Conservation (phyloP, 2,888 invertebrate genomes). For the Oscheius sp. region DNA sequence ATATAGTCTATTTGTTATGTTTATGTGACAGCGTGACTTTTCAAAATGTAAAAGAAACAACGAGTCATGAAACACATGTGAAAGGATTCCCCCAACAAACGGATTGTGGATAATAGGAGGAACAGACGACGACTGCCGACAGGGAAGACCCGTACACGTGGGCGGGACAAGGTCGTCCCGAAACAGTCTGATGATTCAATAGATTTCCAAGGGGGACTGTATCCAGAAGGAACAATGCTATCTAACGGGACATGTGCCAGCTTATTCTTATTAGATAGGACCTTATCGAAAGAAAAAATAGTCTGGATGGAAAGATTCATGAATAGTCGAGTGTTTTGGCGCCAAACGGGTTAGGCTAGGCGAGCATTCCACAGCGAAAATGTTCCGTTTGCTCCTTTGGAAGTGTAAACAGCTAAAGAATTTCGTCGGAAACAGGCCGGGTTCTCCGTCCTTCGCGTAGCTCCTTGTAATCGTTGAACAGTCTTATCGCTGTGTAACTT, state of each 20-base stretch:
- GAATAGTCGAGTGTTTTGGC: background rate
- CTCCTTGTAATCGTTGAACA: background rate
- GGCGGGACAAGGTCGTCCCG: slow-evolving; percentile 12
- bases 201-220: no score
- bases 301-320: background rate
- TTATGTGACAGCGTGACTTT: no score
- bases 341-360: background rate
- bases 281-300: background rate
- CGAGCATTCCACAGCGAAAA: background rate
- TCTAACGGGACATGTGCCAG: no score
- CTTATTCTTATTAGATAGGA: no score
- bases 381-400: background rate
- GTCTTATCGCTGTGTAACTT: background rate
- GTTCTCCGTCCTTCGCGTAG: background rate
- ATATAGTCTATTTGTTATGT: background rate
- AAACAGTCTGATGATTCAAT: no score
- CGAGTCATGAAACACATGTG: slow-evolving; percentile 1
- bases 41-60: no score
- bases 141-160: slow-evolving; percentile 1
- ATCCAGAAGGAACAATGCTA: no score
- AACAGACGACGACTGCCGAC: background rate
- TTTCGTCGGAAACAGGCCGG: background rate
- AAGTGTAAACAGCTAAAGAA: background rate
- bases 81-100: slow-evolving; percentile 6
- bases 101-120: slow-evolving; percentile 5